Base-by-base conservation (phyloP, 2,888 invertebrate species). In the Tiliacea citrago region DNA sequence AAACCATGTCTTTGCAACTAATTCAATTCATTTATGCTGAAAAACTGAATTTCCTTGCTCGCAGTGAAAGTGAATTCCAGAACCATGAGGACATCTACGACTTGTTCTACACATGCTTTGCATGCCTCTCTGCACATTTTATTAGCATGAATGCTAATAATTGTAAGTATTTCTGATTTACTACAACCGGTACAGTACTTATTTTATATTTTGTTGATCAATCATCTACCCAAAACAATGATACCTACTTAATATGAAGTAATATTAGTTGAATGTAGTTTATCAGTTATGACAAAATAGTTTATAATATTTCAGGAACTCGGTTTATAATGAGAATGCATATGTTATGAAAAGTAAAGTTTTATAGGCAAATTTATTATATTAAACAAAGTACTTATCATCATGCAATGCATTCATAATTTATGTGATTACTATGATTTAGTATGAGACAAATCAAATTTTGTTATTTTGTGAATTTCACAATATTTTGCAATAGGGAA, bases 101-200 rank as follows among this genome's bases (percentile, higher is more conserved):
- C 90, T 97, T 98, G 81, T 99, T 99, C 97, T 99, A 98, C 95
- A 98, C 98, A 90, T 98, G 98, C 82, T 98, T 99, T 96, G 98
- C 98, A 83, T 98, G 98, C 71, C 96, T 99, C 86, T 98, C 98
- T 80, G 98, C 98, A 65, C 98, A 99, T 95, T 98, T 98, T 93
- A 98, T 99, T 91, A 98, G 98, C 93, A 91, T 97, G 88, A 97
- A 97, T 95, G 97, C 97, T 84, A 97, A 96, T 90, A 97, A 97
- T 89, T 97, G 98, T 98, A 97, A 97, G 98, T 97, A 91, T 76
- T 45, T 47, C 13, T 16, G n/a, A 45, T 35, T 75, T 51, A 42
- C 8, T 35, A 4, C 21, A 60, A 0, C 8, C 21, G 12, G 4
- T 21, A 51, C 6, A 35, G 2, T 47, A 24, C 24, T 13, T 24